Base-by-base conservation (phyloP, 2,888 invertebrate species). In the Nezara viridula region DNA sequence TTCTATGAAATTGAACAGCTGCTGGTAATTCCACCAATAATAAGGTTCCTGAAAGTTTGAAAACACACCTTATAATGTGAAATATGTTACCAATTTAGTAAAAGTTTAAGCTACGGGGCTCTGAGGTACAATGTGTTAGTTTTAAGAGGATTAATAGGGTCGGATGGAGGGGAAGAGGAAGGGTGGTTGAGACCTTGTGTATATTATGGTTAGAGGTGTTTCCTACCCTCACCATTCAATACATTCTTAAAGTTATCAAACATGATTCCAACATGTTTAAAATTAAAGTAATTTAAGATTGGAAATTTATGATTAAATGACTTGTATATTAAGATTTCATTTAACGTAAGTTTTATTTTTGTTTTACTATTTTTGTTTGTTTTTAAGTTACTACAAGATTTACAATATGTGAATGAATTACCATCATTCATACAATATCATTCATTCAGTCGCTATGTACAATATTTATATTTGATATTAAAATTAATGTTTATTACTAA, bases 131-230 rank as follows among this genome's bases (percentile, higher is more conserved):
- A 73, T 37, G 66, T 73, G 66, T 73, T 37, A 73, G 66, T 73
- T 73, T 37, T 73, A 73, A 73, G 32, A 73, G 66, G 66, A 73
- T 73, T 73, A 73, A 37, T 73, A 19, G 37, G 66, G 66, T 37
- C 32, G 32, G 44, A n/a, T n/a, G n/a, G n/a, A n/a, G 5, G 44
- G 44, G 44, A 44, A 44, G 4, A 10, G 16, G 32, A 7, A 9
- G 66, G 32, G 32, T 19, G 37, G 6, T 19, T 19, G 2, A 73
- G 37, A 27, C 7, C 19, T 66, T 32, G 19, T 66, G 19, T 32
- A 7, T 32, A 73, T 21, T 19, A 73, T 2, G 32, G 12, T 73
- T 27, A 19, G 21, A 73, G 37, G 66, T 73, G 66, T 37, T 73
- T 73, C 27, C 14, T 2, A 1, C 27, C 60, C 60, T n/a, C 27